These are phyloP conservation scores for Metacarcinus magister DNA, from an alignment of 2,888 invertebrate species.

Conservation along the genomic window DNA sequence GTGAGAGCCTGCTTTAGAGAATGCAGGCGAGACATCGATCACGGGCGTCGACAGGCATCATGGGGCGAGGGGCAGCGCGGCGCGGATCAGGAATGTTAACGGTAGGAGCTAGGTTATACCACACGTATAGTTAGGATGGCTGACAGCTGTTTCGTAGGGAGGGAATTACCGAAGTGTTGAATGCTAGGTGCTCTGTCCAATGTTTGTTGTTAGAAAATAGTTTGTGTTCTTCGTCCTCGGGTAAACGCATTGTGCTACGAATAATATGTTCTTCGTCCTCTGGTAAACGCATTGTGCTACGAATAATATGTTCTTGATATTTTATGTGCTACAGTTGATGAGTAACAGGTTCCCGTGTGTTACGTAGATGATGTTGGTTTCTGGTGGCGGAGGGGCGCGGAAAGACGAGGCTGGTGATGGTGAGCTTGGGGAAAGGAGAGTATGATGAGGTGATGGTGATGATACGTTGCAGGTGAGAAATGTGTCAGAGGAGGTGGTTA, in stretches of 20 bases:
- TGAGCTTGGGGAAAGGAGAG: not conserved
- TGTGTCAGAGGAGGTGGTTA: slow-evolving; percentile 11
- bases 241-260: not conserved
- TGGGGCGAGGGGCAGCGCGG: not conserved
- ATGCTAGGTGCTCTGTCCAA: not conserved
- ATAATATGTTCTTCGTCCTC: not conserved
- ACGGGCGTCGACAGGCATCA: not conserved
- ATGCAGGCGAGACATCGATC: not conserved
- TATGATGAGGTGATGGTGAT: slow-evolving; percentile 26
- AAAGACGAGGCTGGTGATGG: not conserved
- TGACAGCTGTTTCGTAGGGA: not conserved
- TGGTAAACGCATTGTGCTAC: not conserved
- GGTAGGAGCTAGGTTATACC: not conserved
- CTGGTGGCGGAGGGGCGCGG: not conserved
- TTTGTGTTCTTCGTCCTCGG: not conserved
- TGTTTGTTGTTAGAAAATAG: not conserved
- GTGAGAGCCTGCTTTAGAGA: not conserved
- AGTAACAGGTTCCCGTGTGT: not conserved
- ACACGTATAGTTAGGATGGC: not conserved
- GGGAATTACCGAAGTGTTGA: not conserved
- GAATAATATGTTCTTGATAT: no score
- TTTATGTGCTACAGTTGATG: not conserved
- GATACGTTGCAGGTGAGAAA: slow-evolving; percentile 4
- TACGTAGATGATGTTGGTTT: not conserved
- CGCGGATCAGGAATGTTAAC: not conserved